These are phyloP conservation scores for Choloepus didactylus DNA, from an alignment of 2,797 vertebrate genomes.

Conservation along the genomic window DNA sequence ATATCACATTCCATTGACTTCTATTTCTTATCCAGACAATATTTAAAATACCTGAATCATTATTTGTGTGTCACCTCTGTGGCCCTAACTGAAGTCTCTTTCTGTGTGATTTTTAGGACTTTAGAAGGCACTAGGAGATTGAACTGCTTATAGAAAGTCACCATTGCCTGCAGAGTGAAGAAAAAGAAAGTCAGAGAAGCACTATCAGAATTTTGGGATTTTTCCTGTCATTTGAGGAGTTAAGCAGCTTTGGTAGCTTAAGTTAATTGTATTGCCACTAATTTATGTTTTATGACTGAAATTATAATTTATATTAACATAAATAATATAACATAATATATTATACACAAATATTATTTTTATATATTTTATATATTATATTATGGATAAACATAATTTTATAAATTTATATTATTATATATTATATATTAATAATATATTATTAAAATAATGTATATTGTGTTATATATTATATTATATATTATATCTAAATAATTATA, in stretches of 20 bases:
- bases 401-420: no score
- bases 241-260: neutral
- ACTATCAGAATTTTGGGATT: neutral
- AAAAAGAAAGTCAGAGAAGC: neutral
- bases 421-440: no score
- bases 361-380: no score
- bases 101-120: neutral
- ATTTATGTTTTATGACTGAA: slow-evolving; percentile 5
- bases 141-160: neutral
- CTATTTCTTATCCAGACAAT: neutral
- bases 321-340: no score
- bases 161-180: neutral
- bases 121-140: neutral
- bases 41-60: neutral
- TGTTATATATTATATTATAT: no score
- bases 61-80: neutral
- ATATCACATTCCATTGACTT: neutral
- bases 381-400: no score
- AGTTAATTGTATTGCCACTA: neutral
- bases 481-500: no score
- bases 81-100: neutral
- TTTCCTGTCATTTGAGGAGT: neutral
- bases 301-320: neutral
- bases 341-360: no score
- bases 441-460: no score